Evolutionary conservation across 2,888 invertebrate genomes (phyloP).

Genomic region (Polydrusus cervinus): DNA sequence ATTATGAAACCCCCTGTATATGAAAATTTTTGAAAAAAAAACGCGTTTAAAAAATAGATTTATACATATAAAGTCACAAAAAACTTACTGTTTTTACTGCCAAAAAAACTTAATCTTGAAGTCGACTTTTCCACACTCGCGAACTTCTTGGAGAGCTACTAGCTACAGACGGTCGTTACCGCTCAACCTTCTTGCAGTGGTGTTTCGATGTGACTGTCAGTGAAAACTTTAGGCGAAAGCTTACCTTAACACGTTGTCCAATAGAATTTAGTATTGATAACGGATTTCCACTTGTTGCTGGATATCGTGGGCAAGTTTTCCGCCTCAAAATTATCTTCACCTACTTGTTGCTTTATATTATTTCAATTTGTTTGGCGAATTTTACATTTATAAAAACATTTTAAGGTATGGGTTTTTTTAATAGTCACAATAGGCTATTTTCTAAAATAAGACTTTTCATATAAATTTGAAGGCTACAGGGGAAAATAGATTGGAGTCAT

Average conservation of each 20-base stretch:
- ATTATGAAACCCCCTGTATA: too few species aligned
- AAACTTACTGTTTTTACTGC: slow-evolving; percentile 5
- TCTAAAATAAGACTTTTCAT: too few species aligned
- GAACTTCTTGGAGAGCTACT: slow-evolving; percentile 17
- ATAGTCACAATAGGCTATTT: too few species aligned
- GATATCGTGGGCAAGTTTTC: slow-evolving; percentile 9
- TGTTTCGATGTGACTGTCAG: slow-evolving; percentile 28
- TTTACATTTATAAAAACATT: neutral
- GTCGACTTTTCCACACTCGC: slow-evolving; percentile 5
- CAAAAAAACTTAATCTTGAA: slow-evolving; percentile 1
- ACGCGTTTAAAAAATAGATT: too few species aligned
- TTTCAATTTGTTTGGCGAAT: neutral
- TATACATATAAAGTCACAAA: neutral
- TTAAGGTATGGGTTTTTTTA: neutral
- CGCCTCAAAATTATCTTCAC: slow-evolving; percentile 22
- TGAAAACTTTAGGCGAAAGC: slow-evolving; percentile 23
- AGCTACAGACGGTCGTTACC: slow-evolving; percentile 4
- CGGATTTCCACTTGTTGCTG: slow-evolving; percentile 16
- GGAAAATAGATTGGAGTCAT: too few species aligned
- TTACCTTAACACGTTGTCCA: slow-evolving; percentile 18
- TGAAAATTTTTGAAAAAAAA: neutral
- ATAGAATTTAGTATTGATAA: slow-evolving; percentile 27
- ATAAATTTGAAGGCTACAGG: too few species aligned
- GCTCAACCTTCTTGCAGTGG: slow-evolving; percentile 21
- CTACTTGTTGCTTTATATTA: slow-evolving; percentile 24